These are phyloP conservation scores for Cariama cristata DNA, from an alignment of 2,113 vertebrate species.

Conservation along the genomic window DNA sequence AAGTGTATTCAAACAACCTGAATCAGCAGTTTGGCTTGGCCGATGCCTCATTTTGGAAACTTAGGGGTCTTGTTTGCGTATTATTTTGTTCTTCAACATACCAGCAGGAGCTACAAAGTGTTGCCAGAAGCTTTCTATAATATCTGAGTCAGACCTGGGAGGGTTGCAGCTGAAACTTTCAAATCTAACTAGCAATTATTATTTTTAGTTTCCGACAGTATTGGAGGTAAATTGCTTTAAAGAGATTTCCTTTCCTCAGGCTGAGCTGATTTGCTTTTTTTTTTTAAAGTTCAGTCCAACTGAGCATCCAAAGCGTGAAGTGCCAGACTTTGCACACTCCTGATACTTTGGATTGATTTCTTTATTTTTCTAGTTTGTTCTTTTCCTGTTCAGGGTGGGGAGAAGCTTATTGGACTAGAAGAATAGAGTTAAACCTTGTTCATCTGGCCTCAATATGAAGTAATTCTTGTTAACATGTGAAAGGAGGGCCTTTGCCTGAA, in stretches of 20 bases:
- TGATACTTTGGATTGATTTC: not conserved
- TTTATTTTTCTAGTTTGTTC: not conserved
- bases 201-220: not conserved
- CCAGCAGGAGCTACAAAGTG: not conserved
- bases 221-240: not conserved
- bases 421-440: not conserved
- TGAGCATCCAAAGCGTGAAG: not conserved
- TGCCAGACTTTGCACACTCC: not conserved
- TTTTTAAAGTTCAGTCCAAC: not conserved
- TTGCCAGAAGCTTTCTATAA: constrained; percentile 7
- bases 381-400: not conserved
- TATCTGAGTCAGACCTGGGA: not conserved
- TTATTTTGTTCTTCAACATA: not conserved
- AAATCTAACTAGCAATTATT: not conserved
- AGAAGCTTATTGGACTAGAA: not conserved
- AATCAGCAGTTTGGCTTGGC: not conserved
- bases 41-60: not conserved
- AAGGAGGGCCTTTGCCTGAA: not conserved
- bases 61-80: not conserved
- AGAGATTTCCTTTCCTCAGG: not conserved
- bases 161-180: not conserved
- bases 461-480: not conserved
- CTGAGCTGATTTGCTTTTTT: not conserved
- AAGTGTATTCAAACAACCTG: not conserved
- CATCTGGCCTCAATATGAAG: not conserved